Percentiles rank a stretch among this genome's conserved stretches.
phyloP scores from a whole-genome alignment of 1,140 invertebrate genomes.

The Oryzaephilus surinamensis region DNA sequence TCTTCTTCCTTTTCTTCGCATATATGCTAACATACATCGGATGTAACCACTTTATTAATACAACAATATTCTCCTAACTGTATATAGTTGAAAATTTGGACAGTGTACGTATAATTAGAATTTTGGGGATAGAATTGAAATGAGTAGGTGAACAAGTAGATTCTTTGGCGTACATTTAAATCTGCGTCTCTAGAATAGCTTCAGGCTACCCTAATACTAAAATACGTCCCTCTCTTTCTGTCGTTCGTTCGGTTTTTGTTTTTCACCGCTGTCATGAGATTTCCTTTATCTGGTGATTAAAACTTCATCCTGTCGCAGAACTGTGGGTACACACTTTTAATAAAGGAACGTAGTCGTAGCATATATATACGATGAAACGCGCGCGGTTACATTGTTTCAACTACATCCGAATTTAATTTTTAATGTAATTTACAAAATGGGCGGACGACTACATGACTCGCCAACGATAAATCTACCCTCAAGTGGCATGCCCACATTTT shows the following conservation, averaged over 20 bases:
- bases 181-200: slow-evolving; percentile 13
- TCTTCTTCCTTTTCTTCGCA: too few relatives aligned
- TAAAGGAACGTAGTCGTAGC: slow-evolving; percentile 33
- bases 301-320: slow-evolving; percentile 31
- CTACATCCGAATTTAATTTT: slow-evolving; percentile 30
- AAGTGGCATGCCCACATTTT: too few relatives aligned
- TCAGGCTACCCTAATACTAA: slow-evolving; percentile 13
- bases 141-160: slow-evolving; percentile 2
- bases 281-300: slow-evolving; percentile 34
- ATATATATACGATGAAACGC: too few relatives aligned
- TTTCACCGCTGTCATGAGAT: slow-evolving; percentile 31
- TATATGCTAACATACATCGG: too few relatives aligned
- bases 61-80: too few relatives aligned
- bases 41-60: too few relatives aligned
- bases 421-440: slow-evolving; percentile 33
- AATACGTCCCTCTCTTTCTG: slow-evolving; percentile 2
- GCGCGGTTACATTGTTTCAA: slow-evolving; percentile 22
- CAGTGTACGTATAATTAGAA: too few relatives aligned
- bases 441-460: slow-evolving; percentile 13
- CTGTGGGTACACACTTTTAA: slow-evolving; percentile 32
- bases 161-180: slow-evolving; percentile 8
- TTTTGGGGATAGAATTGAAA: slow-evolving; percentile 11
- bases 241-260: slow-evolving; percentile 26
- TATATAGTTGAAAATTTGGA: too few relatives aligned
- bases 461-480: too few relatives aligned